A percentile compares a stretch with the other conserved stretches of the same genome.
These are phyloP conservation scores for Arrhamphus sclerolepis DNA, from an alignment of 2,797 vertebrate genomes.

Conservation along the genomic window DNA sequence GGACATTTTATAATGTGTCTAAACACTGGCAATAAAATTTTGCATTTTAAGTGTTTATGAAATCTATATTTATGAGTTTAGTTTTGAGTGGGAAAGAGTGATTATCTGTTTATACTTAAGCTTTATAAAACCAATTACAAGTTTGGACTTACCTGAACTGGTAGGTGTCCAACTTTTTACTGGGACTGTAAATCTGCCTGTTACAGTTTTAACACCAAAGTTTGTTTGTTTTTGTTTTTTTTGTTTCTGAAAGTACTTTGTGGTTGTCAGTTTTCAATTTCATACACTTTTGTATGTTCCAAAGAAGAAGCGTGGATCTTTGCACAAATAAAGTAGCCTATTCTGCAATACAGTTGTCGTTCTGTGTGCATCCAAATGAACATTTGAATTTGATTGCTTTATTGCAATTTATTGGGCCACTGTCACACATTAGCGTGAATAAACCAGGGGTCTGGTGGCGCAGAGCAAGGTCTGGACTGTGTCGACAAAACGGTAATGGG, in stretches of 20 bases:
- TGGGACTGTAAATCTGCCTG: constrained; percentile 57
- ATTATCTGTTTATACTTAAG: constrained; percentile 46
- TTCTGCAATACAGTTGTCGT: constrained; percentile 46
- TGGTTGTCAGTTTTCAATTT: constrained; percentile 67
- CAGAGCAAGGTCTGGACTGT: constrained; percentile 83
- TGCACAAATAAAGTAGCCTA: constrained; percentile 84
- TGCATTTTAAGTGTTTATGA: constrained; percentile 51
- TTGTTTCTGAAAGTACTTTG: constrained; percentile 35
- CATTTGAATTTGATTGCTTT: not conserved
- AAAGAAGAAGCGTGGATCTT: constrained; percentile 71
- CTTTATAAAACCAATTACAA: not conserved
- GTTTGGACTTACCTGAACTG: not conserved
- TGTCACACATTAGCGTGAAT: constrained; percentile 36
- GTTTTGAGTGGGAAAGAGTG: constrained; percentile 51
- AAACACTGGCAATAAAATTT: constrained; percentile 72
- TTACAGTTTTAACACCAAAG: constrained; percentile 59
- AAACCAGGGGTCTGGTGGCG: constrained; percentile 82
- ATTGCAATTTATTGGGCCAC: not conserved
- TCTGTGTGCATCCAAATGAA: not conserved
- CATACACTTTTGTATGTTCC: constrained; percentile 77
- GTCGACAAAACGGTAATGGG: constrained; percentile 75
- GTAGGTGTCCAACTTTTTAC: not conserved
- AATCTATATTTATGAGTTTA: constrained; percentile 71
- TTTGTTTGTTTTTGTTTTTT: constrained; percentile 18
- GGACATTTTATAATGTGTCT: constrained; percentile 46